Evolutionary conservation across 2,113 vertebrate species (phyloP).

Genomic region (Myxocyprinus asiaticus): DNA sequence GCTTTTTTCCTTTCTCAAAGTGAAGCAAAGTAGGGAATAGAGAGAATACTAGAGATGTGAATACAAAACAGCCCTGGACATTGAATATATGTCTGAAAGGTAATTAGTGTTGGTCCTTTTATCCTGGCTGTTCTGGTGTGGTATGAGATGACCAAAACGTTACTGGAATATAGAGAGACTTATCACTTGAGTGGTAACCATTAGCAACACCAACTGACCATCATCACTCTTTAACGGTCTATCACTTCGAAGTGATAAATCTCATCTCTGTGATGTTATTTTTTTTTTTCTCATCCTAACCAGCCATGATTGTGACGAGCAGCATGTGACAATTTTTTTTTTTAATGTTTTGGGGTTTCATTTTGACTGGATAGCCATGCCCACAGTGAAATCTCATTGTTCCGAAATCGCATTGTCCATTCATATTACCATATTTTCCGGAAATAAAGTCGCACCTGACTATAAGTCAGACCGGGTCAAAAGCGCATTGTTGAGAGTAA

Average conservation of each 20-base stretch:
- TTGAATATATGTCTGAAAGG: constrained; percentile 37
- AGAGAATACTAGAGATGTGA: constrained; percentile 9
- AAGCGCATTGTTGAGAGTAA: too few species aligned
- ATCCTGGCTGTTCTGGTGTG: constrained; percentile 10
- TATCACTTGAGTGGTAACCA: constrained; percentile 3
- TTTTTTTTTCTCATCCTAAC: neutral
- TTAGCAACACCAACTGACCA: neutral
- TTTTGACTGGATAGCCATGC: too few species aligned
- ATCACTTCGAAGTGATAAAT: neutral
- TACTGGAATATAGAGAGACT: constrained; percentile 8
- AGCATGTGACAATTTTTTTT: too few species aligned
- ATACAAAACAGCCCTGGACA: constrained; percentile 20
- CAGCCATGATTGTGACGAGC: too few species aligned
- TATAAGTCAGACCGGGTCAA: too few species aligned
- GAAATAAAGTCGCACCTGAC: too few species aligned
- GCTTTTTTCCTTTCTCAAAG: too few species aligned
- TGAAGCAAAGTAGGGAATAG: neutral
- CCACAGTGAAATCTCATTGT: too few species aligned
- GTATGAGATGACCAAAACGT: neutral
- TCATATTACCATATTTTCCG: too few species aligned
- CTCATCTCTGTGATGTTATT: neutral
- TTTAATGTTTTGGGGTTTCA: too few species aligned
- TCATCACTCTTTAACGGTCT: neutral
- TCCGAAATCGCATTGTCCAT: too few species aligned
- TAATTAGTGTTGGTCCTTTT: constrained; percentile 5